Conservation (phyloP, 2,797 vertebrate genomes). For the Mastacembelus armatus region DNA sequence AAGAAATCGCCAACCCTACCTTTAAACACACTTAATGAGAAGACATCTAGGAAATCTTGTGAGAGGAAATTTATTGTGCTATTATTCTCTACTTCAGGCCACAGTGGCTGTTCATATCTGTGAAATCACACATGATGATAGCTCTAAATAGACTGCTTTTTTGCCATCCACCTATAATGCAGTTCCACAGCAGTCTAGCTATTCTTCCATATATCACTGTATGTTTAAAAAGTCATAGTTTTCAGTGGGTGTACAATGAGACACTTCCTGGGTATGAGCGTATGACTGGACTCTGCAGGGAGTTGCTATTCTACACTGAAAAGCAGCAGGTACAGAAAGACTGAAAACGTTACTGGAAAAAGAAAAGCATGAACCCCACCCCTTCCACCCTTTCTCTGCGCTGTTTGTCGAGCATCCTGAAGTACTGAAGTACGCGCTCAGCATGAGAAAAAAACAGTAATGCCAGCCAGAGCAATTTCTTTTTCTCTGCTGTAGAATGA, state of each 20-base stretch:
- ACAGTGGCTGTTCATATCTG: too few relatives aligned
- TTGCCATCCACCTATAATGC: too few relatives aligned
- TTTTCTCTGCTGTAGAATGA: slow-evolving; percentile 5
- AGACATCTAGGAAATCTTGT: too few relatives aligned
- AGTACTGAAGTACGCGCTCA: slow-evolving; percentile 51
- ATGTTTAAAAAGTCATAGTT: slow-evolving; percentile 35
- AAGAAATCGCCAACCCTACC: too few relatives aligned
- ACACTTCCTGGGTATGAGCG: slow-evolving; percentile 53
- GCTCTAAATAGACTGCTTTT: too few relatives aligned
- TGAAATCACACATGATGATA: too few relatives aligned
- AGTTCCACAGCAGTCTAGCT: background rate
- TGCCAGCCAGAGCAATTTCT: slow-evolving; percentile 28
- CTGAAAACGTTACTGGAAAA: slow-evolving; percentile 62
- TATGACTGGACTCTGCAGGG: slow-evolving; percentile 40
- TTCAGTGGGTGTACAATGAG: slow-evolving; percentile 50
- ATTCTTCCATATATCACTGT: slow-evolving; percentile 10
- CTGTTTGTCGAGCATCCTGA: slow-evolving; percentile 55
- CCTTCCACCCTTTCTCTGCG: slow-evolving; percentile 77
- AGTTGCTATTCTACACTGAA: slow-evolving; percentile 57
- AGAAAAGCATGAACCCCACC: slow-evolving; percentile 64
- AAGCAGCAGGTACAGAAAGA: slow-evolving; percentile 62
- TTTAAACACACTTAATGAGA: too few relatives aligned
- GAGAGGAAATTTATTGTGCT: too few relatives aligned
- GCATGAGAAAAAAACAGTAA: slow-evolving; percentile 55
- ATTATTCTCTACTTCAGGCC: too few relatives aligned